Percentiles rank a stretch among this genome's conserved stretches.
These are phyloP conservation scores for Steinernema khuongi DNA, from an alignment of 1,140 invertebrate species.

Conservation along the genomic window DNA sequence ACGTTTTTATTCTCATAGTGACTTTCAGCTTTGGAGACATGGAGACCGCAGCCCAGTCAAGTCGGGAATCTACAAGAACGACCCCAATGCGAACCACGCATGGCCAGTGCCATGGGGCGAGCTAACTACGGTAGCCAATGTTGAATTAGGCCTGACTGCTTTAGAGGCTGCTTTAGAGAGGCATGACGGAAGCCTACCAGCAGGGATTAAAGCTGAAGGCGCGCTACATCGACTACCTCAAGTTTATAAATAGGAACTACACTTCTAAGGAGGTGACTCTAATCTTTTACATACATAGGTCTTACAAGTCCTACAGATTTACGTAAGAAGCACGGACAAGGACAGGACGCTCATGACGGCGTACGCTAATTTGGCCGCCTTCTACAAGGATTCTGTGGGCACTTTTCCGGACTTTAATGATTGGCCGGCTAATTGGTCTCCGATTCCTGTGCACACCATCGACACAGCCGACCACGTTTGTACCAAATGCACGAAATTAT, in stretches of 20 bases:
- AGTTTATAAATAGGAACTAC: background rate
- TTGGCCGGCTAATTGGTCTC: background rate
- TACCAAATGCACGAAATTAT: no score
- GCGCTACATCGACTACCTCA: background rate
- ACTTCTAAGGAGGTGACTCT: background rate
- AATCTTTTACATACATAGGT: background rate
- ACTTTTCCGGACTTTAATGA: background rate
- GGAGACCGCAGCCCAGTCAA: no score
- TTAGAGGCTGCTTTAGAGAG: background rate
- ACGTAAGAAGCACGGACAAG: background rate
- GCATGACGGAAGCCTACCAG: background rate
- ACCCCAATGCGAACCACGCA: no score
- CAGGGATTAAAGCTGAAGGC: slow-evolving; percentile 5
- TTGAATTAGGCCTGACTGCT: background rate
- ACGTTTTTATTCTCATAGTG: no score
- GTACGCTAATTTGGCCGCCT: background rate
- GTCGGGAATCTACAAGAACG: no score
- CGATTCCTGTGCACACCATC: background rate
- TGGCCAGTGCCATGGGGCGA: no score
- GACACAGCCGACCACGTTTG: no score
- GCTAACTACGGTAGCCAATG: no score
- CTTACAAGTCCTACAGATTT: background rate
- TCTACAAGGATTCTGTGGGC: background rate
- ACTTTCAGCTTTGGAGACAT: no score
- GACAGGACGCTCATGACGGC: background rate